Evolutionary conservation across 2,113 vertebrate genomes (phyloP), one percentile per base, ranked within the genome.

Genomic region (Dipodomys spectabilis): DNA sequence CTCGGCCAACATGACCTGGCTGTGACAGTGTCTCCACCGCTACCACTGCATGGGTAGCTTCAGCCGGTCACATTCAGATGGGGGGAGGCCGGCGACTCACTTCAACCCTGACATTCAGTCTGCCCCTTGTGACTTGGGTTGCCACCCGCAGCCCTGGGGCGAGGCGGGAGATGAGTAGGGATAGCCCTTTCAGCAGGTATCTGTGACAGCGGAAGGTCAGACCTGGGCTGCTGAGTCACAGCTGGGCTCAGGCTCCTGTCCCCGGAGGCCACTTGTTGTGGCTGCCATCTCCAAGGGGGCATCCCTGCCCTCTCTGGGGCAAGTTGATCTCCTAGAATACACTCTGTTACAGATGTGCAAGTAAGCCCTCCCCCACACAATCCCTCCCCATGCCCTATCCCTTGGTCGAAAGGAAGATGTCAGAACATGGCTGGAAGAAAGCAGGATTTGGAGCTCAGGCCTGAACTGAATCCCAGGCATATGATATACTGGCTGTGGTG

Each of bases 41-140:
- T 88, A 73, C n/a, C 6, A 82, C 85, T 73, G 88, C 93, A 78
- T 88, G 94, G 94, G 94, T 95, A 94, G 86, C 96, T 95, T 95
- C 74, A 82, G 95, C 5, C 8, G 49, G 49, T 90, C 89, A 74
- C 73, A 93, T 84, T 96, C 93, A 92, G 39, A 90, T 88, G 94
- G 94, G 94, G 97, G 96, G 95, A 95, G 93, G 95, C 90, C 87
- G 96, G 87, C 97, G 96, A 98, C 97, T 78, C 5, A 72, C 39
- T 95, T 98, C 98, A 98, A 97, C 98, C 98, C 97, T 98, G 98
- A 98, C 98, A 98, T 98, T 98, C 97, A 97, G 96, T 15, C 95
- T 85, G 91, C 96, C 89, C 74, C 73, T 90, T 68, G 96, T 98
- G 98, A 98, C 97, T 97, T 96, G 94, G 93, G 62, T 82, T 82